Evolutionary conservation across 2,797 vertebrate genomes (phyloP).

Genomic region (Spheniscus humboldti): DNA sequence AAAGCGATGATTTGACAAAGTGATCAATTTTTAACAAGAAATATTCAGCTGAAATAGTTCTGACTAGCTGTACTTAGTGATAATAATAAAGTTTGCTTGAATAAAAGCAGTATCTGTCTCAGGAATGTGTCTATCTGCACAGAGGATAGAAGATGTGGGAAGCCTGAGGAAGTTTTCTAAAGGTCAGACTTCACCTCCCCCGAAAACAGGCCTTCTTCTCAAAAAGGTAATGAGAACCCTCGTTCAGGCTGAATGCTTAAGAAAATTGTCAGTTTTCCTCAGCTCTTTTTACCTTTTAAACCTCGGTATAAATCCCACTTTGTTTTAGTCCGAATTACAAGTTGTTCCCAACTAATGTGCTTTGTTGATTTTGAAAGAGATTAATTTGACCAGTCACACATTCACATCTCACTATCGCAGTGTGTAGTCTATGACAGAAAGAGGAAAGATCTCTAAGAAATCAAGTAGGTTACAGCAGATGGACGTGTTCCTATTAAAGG

Average conservation of each 20-base stretch:
- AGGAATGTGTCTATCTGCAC: neutral
- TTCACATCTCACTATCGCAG: neutral
- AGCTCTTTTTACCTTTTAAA: neutral
- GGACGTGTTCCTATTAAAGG: accelerated
- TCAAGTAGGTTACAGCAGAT: neutral
- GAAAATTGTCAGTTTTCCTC: neutral
- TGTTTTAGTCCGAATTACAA: neutral
- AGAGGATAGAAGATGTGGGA: neutral
- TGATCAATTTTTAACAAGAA: neutral
- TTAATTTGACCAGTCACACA: neutral
- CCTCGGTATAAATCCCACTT: neutral
- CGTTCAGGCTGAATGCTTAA: neutral
- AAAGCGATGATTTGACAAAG: neutral
- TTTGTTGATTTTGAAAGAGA: neutral
- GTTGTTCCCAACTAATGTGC: neutral
- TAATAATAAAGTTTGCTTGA: neutral
- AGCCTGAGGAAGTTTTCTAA: neutral
- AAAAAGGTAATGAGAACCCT: neutral
- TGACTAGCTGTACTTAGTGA: neutral
- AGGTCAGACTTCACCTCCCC: neutral
- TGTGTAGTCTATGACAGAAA: neutral
- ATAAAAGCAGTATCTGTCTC: neutral
- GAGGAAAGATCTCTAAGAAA: neutral
- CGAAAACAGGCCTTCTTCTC: neutral
- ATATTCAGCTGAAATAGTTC: neutral